Evolutionary conservation across 2,113 vertebrate species (phyloP).

Genomic region (Irena cyanogastra): DNA sequence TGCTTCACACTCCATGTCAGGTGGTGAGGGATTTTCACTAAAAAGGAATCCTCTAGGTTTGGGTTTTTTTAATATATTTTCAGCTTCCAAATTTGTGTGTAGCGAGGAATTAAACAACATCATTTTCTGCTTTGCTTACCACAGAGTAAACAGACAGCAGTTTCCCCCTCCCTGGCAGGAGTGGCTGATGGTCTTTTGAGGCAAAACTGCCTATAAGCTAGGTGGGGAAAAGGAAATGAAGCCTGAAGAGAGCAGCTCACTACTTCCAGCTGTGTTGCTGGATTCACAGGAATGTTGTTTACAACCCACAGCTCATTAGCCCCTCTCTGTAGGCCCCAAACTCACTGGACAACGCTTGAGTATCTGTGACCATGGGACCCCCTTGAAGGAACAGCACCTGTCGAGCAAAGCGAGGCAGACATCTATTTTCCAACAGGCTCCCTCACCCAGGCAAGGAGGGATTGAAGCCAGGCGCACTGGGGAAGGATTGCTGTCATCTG

Average conservation of each 20-base stretch:
- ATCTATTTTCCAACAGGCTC: neutral
- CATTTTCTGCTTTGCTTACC: constrained; percentile 60
- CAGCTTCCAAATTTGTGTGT: neutral
- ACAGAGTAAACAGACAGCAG: constrained; percentile 22
- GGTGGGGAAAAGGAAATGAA: neutral
- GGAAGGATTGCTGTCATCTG: neutral
- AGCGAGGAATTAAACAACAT: constrained; percentile 32
- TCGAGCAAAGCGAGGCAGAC: neutral
- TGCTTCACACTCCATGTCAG: neutral
- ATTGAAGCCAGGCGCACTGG: rapidly evolving
- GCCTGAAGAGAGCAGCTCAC: neutral
- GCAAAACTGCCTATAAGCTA: neutral
- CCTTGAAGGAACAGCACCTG: neutral
- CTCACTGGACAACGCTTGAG: rapidly evolving
- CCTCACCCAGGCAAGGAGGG: neutral
- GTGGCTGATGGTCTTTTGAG: neutral
- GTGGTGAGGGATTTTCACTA: neutral
- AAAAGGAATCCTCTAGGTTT: neutral
- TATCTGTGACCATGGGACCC: neutral
- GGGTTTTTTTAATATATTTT: neutral
- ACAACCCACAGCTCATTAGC: neutral
- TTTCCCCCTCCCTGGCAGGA: neutral
- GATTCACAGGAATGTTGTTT: neutral
- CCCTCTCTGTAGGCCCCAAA: neutral
- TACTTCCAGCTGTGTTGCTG: neutral